A percentile compares a stretch with the other conserved stretches of the same genome.
Evolutionary conservation across 2,113 vertebrate species (phyloP).

Genomic region (Porphyrio hochstetteri): DNA sequence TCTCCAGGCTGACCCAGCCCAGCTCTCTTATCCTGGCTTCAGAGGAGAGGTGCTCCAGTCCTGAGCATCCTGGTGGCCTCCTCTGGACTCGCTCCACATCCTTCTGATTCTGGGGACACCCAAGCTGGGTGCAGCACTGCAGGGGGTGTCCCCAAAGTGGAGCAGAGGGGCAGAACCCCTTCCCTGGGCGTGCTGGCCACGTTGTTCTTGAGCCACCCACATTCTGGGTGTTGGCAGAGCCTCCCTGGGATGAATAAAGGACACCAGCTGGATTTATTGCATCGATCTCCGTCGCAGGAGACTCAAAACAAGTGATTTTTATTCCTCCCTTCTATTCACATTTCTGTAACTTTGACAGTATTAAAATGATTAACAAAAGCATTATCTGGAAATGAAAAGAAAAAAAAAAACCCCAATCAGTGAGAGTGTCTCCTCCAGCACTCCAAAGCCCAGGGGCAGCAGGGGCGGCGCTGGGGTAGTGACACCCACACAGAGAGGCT

Average conservation of each 20-base stretch:
- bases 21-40: too few relatives aligned
- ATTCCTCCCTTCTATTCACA: constrained; percentile 38
- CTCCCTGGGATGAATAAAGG: not conserved
- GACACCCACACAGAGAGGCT: not conserved
- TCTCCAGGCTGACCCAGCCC: too few relatives aligned
- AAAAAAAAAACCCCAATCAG: not conserved
- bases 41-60: too few relatives aligned
- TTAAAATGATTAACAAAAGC: constrained; percentile 62
- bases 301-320: constrained; percentile 19
- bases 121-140: too few relatives aligned
- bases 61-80: too few relatives aligned
- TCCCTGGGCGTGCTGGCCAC: too few relatives aligned
- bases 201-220: too few relatives aligned
- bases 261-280: not conserved
- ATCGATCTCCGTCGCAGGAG: constrained; percentile 14
- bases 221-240: not conserved
- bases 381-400: constrained; percentile 31
- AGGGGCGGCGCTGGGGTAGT: not conserved
- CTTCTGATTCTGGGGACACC: too few relatives aligned
- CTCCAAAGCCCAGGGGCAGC: not conserved
- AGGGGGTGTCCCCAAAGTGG: too few relatives aligned
- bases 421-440: constrained; percentile 5
- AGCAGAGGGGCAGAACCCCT: too few relatives aligned
- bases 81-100: too few relatives aligned
- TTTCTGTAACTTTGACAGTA: constrained; percentile 23